These are phyloP conservation scores for Spodoptera exigua DNA, from an alignment of 2,888 invertebrate genomes.

Conservation along the genomic window DNA sequence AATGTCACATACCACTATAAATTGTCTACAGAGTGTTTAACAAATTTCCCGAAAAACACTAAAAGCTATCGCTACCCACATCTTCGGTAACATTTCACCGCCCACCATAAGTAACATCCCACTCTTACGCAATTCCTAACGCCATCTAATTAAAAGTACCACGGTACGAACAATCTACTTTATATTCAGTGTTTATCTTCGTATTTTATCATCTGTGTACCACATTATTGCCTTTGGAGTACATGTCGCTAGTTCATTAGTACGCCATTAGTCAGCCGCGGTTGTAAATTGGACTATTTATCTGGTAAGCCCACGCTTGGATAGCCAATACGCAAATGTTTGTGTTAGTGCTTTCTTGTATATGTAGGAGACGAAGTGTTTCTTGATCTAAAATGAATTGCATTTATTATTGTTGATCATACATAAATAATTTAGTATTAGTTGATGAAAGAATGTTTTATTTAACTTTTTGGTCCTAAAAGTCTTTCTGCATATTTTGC, in stretches of 20 bases:
- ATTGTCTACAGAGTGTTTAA: not conserved
- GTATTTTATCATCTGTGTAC: slow-evolving; percentile 52
- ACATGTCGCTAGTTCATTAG: slow-evolving; percentile 83
- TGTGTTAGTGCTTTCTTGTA: slow-evolving; percentile 3
- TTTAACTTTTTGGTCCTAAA: slow-evolving; percentile 5
- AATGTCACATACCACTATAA: too few species aligned
- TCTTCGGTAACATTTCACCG: slow-evolving; percentile 35
- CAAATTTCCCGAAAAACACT: slow-evolving; percentile 2
- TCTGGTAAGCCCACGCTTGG: slow-evolving; percentile 75
- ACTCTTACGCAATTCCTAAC: slow-evolving; percentile 38
- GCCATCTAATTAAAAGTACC: slow-evolving; percentile 47
- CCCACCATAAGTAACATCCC: slow-evolving; percentile 30
- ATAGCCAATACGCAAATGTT: slow-evolving; percentile 46
- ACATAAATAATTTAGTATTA: too few species aligned
- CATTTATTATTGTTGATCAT: too few species aligned
- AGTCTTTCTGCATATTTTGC: too few species aligned
- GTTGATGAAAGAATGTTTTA: too few species aligned
- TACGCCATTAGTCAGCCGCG: slow-evolving; percentile 77
- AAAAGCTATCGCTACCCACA: slow-evolving; percentile 21
- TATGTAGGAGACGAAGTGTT: too few species aligned
- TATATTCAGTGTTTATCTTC: slow-evolving; percentile 46
- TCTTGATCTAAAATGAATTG: too few species aligned
- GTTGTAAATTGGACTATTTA: slow-evolving; percentile 81
- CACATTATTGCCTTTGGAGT: slow-evolving; percentile 53
- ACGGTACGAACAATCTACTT: slow-evolving; percentile 37